Base-by-base conservation (phyloP, 2,113 vertebrate species). In the Corythornis vintsioides region DNA sequence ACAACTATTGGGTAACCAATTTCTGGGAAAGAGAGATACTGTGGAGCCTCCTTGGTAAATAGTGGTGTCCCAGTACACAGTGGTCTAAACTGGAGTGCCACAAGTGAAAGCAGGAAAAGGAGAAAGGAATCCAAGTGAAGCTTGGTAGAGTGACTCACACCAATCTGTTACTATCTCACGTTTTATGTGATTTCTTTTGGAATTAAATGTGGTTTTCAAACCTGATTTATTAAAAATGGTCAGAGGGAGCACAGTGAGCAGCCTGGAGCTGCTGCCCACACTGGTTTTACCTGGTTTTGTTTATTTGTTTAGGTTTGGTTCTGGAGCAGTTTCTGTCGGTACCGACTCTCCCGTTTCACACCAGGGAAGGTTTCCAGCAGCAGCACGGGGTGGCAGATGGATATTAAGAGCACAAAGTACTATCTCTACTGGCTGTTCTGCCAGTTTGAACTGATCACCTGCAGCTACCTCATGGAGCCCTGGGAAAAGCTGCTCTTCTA, bases 371-470 rank as follows among this genome's bases (percentile, higher is more conserved):
- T 73, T 64, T 55, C 20, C 38, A 43, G 42, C 15, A 64, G 29
- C 8, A 24, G 53, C n/a, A 38, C 57, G 6, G 65, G 17, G 38
- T 2, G 4, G 88, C 77, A 76, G 93, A 99, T 99, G 98, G 98
- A 97, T 77, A 90, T 98, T 91, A 98, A 97, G 94, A 97, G 94
- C 65, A 86, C 97, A 71, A 98, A 97, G 90, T 97, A 98, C 28
- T 98, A 98, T 71, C 77, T 99, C 52, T 97, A 98, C 85, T 99
- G 99, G 99, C 97, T 99, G 28, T 99, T 98, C 97, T 99, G 98
- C 97, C 99, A 99, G 96, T 99, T 99, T 70, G 98, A 99, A 77
- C 98, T 99, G n/a, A 98, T 99, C 94, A 99, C 98, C 4, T 98
- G 99, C 96, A 98, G 98, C 88, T 98, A 98, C 18, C 98, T 99